phyloP scores from a whole-genome alignment of 2,888 invertebrate genomes.

The Callyntrura sp. region DNA sequence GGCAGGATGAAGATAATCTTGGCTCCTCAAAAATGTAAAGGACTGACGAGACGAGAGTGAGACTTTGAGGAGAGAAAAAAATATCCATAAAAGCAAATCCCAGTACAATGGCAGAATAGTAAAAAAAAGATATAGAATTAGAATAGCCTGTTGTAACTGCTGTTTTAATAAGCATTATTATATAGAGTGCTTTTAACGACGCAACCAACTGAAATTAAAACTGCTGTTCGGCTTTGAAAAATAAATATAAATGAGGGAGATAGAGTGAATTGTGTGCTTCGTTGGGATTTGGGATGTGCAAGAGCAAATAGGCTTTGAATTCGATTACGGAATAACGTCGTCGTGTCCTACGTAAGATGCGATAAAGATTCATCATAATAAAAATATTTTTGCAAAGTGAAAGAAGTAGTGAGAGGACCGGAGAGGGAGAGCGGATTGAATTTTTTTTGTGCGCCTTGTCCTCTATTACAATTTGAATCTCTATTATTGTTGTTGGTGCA shows the following conservation, averaged over 20 bases:
- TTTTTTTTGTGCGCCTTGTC: conserved; percentile 18
- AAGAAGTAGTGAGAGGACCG: conserved; percentile 20
- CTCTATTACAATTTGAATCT: conserved; percentile 3
- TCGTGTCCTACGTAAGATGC: neutral
- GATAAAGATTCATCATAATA: too few relatives aligned
- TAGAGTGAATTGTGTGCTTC: too few relatives aligned
- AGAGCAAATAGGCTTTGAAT: conserved; percentile 5
- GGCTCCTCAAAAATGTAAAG: too few relatives aligned
- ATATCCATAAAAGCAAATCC: too few relatives aligned
- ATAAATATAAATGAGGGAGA: too few relatives aligned
- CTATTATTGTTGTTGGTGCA: neutral
- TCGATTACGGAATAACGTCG: neutral
- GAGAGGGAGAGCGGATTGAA: conserved; percentile 28
- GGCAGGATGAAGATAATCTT: neutral
- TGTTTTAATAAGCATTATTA: conserved; percentile 36
- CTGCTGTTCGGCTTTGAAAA: too few relatives aligned
- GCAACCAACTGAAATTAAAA: conserved; percentile 35
- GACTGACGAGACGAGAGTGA: too few relatives aligned
- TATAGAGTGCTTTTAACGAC: conserved; percentile 15
- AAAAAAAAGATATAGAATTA: neutral
- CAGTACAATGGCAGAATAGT: too few relatives aligned
- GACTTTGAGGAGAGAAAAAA: too few relatives aligned
- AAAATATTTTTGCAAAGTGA: too few relatives aligned
- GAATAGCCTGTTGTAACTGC: conserved; percentile 35
- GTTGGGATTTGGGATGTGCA: too few relatives aligned